These are phyloP conservation scores for Anas georgica DNA, from an alignment of 2,797 vertebrate species.

Conservation along the genomic window DNA sequence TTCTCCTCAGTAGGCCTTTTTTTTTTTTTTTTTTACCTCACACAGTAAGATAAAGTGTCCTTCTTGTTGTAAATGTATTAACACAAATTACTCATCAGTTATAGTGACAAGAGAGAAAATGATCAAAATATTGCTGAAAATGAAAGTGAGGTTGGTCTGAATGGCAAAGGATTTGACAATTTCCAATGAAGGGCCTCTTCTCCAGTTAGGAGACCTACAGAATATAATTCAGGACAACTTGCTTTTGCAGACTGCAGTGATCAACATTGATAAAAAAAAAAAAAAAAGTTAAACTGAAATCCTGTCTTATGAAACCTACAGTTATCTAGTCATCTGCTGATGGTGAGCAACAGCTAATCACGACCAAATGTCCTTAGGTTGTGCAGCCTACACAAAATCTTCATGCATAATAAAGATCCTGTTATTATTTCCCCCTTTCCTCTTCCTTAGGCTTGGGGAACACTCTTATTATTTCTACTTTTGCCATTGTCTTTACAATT, in stretches of 20 bases:
- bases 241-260: neutral
- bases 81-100: constrained; percentile 7
- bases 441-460: neutral
- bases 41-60: neutral
- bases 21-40: neutral
- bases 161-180: neutral
- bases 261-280: neutral
- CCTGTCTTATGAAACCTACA: neutral
- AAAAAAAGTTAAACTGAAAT: constrained; percentile 5
- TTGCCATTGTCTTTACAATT: constrained; percentile 5
- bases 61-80: neutral
- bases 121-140: neutral
- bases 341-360: neutral
- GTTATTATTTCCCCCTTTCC: constrained; percentile 48
- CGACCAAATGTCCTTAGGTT: neutral
- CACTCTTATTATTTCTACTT: constrained; percentile 2
- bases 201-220: neutral
- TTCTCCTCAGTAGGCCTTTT: neutral
- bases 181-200: neutral
- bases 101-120: neutral
- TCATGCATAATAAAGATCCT: constrained; percentile 17
- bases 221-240: neutral
- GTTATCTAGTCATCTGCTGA: neutral
- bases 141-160: neutral
- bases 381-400: constrained; percentile 44